Evolutionary conservation across 30 jellyfish, hydroid and myxozoan species (phyloP).

Genomic region (Chironex yamaguchii): DNA sequence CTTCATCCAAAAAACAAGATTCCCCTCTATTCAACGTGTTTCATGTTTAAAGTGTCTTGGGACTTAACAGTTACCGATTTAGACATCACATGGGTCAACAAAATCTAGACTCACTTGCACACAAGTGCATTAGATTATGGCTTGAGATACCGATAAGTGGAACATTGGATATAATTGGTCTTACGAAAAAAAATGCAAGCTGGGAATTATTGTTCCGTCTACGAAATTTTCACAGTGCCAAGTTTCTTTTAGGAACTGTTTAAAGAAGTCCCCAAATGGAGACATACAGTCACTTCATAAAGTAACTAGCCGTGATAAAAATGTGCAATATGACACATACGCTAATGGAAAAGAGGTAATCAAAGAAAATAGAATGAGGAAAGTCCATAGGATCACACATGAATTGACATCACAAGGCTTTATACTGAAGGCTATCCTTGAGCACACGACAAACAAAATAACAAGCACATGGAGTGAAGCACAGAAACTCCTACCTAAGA

Average conservation of each 20-base stretch:
- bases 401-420: constrained; percentile 23
- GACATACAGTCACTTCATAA: neutral
- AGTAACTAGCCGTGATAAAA: constrained; percentile 17
- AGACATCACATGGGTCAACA: constrained; percentile 23
- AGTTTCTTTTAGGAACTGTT: neutral
- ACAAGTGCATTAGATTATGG: constrained; percentile 30
- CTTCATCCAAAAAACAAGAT: too few relatives aligned
- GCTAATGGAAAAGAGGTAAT: constrained; percentile 8
- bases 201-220: neutral
- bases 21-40: too few relatives aligned
- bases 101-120: neutral
- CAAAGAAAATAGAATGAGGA: too few relatives aligned
- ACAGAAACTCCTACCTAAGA: too few relatives aligned
- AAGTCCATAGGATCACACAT: constrained; percentile 21
- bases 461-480: too few relatives aligned
- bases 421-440: constrained; percentile 29
- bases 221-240: neutral
- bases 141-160: constrained; percentile 26
- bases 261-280: constrained; percentile 10
- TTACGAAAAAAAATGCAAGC: too few relatives aligned
- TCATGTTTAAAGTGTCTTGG: too few relatives aligned
- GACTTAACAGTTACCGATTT: too few relatives aligned
- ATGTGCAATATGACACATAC: constrained; percentile 31
- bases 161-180: constrained; percentile 7
- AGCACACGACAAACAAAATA: neutral